Conservation (phyloP, 2,888 invertebrate species). For the Chymomyza procnemis region DNA sequence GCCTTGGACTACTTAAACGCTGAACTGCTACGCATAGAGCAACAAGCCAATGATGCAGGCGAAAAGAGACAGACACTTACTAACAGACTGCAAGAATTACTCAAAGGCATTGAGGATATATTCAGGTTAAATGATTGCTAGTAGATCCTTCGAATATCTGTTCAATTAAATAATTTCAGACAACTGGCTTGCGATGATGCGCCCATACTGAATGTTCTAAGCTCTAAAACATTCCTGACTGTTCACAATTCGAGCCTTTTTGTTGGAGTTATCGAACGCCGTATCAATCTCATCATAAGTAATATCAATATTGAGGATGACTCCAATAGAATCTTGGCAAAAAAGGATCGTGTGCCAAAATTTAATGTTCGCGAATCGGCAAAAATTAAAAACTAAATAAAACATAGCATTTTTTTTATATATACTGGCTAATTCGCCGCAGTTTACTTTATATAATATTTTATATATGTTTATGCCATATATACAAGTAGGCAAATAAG, state of each 20-base stretch:
- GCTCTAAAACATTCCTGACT: conserved; percentile 85
- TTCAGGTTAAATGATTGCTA: conserved; percentile 58
- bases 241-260: conserved; percentile 88
- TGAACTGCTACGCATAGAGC: conserved; percentile 64
- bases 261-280: conserved; percentile 89
- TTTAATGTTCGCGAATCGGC: conserved; percentile 78
- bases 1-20: conserved; percentile 73
- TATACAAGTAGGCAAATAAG: neutral
- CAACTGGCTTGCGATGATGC: conserved; percentile 86
- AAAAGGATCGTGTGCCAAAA: conserved; percentile 77
- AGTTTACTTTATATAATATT: neutral
- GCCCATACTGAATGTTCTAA: conserved; percentile 85
- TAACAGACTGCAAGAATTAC: conserved; percentile 73
- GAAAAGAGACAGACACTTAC: conserved; percentile 71
- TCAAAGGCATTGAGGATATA: conserved; percentile 80
- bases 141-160: neutral
- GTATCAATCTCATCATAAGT: conserved; percentile 78
- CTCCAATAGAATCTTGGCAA: conserved; percentile 75
- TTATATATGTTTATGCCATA: neutral
- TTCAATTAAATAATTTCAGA: conserved; percentile 70
- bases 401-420: conserved; percentile 18
- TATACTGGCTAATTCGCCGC: neutral
- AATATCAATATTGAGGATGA: conserved; percentile 74
- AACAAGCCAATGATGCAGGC: conserved; percentile 59
- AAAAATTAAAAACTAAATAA: conserved; percentile 66